A percentile compares a stretch with the other conserved stretches of the same genome.
These are phyloP conservation scores for Rhinolophus ferrumequinum DNA, from an alignment of 2,113 vertebrate genomes.

Conservation along the genomic window DNA sequence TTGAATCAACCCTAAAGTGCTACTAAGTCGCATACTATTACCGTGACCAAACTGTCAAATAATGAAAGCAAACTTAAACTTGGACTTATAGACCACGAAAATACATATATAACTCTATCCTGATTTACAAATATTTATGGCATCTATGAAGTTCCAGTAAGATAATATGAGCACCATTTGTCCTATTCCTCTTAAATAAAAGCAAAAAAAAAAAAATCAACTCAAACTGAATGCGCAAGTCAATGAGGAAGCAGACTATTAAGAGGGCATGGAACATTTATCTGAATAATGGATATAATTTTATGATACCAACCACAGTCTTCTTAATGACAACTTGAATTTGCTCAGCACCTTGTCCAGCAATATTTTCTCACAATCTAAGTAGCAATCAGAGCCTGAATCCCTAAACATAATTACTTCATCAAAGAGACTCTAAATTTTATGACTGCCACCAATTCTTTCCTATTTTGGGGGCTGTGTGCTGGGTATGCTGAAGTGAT, in stretches of 20 bases:
- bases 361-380: conserved; percentile 44
- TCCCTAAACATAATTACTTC: conserved; percentile 65
- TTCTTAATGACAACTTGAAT: conserved; percentile 60
- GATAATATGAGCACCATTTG: background rate
- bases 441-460: conserved; percentile 50
- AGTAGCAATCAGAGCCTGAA: conserved; percentile 45
- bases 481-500: conserved; percentile 53
- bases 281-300: conserved; percentile 28
- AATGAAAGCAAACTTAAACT: conserved; percentile 39
- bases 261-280: conserved; percentile 3
- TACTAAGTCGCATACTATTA: conserved; percentile 45
- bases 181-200: background rate
- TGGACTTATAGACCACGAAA: conserved; percentile 4
- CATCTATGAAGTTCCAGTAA: conserved; percentile 11
- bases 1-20: conserved; percentile 40
- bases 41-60: conserved; percentile 25
- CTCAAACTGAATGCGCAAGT: conserved; percentile 34
- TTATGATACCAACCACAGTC: conserved; percentile 45
- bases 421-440: conserved; percentile 48
- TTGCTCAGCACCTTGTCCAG: conserved; percentile 45
- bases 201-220: background rate
- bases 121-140: conserved; percentile 49
- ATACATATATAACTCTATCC: background rate
- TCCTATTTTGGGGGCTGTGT: conserved; percentile 66
- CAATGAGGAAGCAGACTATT: conserved; percentile 7